Percentiles rank a stretch among this genome's conserved stretches.
Conservation (phyloP, 2,113 vertebrate genomes). For the Podilymbus podiceps region DNA sequence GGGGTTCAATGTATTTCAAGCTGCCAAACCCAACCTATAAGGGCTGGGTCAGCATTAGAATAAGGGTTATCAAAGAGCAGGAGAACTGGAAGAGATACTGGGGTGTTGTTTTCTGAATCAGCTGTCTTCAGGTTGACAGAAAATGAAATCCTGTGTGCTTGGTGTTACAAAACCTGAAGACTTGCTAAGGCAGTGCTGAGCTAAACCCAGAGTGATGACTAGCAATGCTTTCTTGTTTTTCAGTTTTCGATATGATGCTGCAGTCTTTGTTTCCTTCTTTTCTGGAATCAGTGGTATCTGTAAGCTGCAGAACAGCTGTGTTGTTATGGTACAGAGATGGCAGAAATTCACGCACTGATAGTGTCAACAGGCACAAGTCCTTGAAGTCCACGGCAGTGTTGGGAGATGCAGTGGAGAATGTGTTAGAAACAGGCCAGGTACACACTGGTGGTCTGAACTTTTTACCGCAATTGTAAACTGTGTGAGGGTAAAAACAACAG, state of each 20-base stretch:
- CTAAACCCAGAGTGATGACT: neutral
- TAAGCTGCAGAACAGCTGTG: neutral
- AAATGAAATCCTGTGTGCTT: neutral
- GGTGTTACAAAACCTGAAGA: neutral
- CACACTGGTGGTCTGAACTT: neutral
- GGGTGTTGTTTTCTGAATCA: neutral
- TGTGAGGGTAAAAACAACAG: neutral
- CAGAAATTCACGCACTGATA: neutral
- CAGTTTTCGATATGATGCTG: neutral
- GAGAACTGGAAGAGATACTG: neutral
- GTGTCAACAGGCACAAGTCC: neutral
- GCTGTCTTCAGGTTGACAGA: neutral
- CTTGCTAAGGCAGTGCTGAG: neutral
- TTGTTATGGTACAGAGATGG: fast-evolving
- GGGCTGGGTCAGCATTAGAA: neutral
- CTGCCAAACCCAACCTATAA: neutral
- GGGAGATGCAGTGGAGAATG: neutral
- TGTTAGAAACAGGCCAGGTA: neutral
- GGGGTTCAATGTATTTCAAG: neutral
- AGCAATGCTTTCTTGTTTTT: neutral
- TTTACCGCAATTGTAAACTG: neutral
- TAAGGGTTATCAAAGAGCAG: neutral
- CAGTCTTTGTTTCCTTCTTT: neutral
- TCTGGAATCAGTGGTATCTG: neutral
- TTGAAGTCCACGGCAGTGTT: neutral